phyloP scores from a whole-genome alignment of 2,888 invertebrate species.

The Lepidocyrtoides sp. region DNA sequence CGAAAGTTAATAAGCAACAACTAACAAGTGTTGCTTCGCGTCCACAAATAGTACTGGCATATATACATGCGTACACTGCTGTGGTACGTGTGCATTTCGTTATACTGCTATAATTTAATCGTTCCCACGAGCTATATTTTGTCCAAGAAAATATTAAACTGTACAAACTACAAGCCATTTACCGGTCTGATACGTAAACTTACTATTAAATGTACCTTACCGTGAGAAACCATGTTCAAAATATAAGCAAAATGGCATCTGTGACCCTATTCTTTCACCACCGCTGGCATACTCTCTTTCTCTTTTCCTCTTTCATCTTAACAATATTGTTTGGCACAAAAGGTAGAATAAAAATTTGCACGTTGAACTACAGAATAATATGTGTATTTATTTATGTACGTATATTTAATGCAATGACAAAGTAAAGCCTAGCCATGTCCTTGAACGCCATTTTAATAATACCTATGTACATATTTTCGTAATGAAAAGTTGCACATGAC shows the following conservation, averaged over 20 bases:
- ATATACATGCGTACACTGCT: too few species aligned
- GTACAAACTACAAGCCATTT: neutral
- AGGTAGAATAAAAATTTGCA: neutral
- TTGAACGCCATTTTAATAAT: too few species aligned
- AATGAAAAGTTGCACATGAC: conserved; percentile 1
- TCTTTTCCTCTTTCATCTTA: neutral
- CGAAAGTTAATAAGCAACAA: too few species aligned
- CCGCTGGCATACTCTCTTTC: neutral
- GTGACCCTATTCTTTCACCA: neutral
- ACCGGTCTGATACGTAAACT: too few species aligned
- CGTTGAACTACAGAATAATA: neutral
- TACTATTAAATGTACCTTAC: neutral
- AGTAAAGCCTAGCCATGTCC: too few species aligned
- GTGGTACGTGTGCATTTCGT: neutral
- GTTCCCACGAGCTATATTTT: conserved; percentile 56
- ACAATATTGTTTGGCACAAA: neutral
- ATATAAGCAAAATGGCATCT: conserved; percentile 26
- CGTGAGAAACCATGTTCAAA: neutral
- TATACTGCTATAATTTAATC: conserved; percentile 44
- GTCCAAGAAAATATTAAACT: conserved; percentile 13
- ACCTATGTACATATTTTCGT: conserved; percentile 16
- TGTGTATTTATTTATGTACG: neutral
- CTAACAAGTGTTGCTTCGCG: too few species aligned
- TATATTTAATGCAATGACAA: neutral
- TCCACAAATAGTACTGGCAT: too few species aligned